Evolutionary conservation across 2,797 vertebrate species (phyloP), one percentile per base, ranked within the genome.

Genomic region (Lophotriccus pileatus): DNA sequence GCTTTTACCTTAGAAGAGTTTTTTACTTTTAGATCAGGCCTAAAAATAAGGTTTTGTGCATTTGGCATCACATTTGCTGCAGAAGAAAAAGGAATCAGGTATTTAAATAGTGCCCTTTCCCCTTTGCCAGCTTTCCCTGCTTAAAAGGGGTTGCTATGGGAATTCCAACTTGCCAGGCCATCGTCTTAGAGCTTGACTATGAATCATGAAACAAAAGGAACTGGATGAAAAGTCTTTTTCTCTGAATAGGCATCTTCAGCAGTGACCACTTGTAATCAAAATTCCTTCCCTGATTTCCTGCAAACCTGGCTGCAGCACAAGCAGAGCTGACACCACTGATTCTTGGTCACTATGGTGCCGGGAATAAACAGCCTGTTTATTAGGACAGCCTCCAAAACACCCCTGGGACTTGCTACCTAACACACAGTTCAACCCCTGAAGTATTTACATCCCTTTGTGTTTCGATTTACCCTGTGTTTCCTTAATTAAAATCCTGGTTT

Each of bases 61-160:
- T 49, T 92, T 83, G 64, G 67, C 82, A 69, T 52, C 50, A 56
- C 46, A 16, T 83, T 60, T 73, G 64, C 74, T 49, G 58, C 11
- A 68, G 73, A 50, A 95, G 62, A 80, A 75, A 32, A 19, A 89
- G 30, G 10, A 78, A 90, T 37, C 79, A 86, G 41, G 32, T 53
- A 94, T 94, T 91, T 95, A 83, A 96, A 89, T 94, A 53, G 73
- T 66, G 67, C 62, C 88, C 94, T 96, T 94, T 96, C 77, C 67
- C 53, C 79, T 79, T 90, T 79, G 92, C 88, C 81, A 88, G 92
- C 85, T 89, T 84, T 47, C 59, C 86, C 58, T 87, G 78, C 70
- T 89, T 34, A 56, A 60, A 90, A 87, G 23, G 73, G 67, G 96
- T 94, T 96, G 94, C 93, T 89, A 89, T 76, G 56, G 91, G 78